These are phyloP conservation scores for Artibeus jamaicensis DNA, from an alignment of 2,797 vertebrate species.

Conservation along the genomic window DNA sequence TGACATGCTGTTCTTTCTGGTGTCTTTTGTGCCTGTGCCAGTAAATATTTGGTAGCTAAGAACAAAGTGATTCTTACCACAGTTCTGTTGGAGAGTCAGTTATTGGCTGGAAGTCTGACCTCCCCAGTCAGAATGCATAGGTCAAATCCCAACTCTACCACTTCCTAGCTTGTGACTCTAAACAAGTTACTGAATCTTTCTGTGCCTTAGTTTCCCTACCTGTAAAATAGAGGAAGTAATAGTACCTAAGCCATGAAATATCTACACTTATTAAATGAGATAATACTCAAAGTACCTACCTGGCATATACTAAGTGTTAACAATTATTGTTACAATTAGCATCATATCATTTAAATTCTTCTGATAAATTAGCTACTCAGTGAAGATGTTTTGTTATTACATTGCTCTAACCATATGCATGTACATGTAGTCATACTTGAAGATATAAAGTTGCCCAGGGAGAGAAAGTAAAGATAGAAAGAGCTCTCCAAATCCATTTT, in stretches of 20 bases:
- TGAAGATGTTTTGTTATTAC: neutral
- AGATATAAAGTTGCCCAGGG: neutral
- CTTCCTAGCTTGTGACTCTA: neutral
- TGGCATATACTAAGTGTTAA: neutral
- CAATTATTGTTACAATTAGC: neutral
- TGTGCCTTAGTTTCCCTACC: neutral
- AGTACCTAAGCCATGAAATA: neutral
- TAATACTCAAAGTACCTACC: neutral
- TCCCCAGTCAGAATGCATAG: neutral
- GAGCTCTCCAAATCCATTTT: neutral
- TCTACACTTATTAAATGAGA: neutral
- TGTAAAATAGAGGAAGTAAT: neutral
- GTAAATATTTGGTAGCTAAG: neutral
- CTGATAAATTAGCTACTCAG: neutral
- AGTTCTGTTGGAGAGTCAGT: neutral
- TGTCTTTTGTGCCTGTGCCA: neutral
- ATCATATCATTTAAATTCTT: neutral
- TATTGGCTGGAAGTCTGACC: neutral
- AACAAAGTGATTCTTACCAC: neutral
- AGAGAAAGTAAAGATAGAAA: neutral
- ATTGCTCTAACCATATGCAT: neutral
- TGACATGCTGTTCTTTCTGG: neutral
- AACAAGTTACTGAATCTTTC: neutral
- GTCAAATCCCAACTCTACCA: neutral
- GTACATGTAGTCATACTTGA: neutral